Conservation (phyloP, 2,797 vertebrate species). For the Clarias pachynema region DNA sequence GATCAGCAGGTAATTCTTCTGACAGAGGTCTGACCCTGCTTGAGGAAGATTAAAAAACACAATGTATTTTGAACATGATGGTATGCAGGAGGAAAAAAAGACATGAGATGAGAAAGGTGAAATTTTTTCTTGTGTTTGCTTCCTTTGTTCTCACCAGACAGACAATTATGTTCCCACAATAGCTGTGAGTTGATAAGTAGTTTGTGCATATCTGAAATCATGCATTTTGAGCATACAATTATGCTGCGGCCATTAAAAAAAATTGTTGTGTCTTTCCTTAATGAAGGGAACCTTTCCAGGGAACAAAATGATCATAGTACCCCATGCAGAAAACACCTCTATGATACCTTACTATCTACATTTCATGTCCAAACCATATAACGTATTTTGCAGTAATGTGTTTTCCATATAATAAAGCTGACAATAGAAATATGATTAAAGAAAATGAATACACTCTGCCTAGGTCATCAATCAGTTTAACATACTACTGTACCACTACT, state of each 20-base stretch:
- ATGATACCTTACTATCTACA: neutral
- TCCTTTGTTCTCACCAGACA: constrained; percentile 42
- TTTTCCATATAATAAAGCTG: neutral
- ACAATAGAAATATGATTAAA: neutral
- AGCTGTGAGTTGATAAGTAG: constrained; percentile 40
- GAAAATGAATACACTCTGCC: neutral
- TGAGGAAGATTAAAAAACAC: constrained; percentile 39
- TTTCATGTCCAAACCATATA: neutral
- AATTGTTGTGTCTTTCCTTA: constrained; percentile 29
- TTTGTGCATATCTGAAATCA: constrained; percentile 36
- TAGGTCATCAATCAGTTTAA: neutral
- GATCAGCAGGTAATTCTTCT: constrained; percentile 48
- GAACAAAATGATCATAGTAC: constrained; percentile 19
- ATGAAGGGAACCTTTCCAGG: constrained; percentile 36
- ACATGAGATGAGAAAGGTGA: constrained; percentile 32
- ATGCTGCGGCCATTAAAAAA: neutral
- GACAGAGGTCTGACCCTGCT: constrained; percentile 31
- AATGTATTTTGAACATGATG: constrained; percentile 4
- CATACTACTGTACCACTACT: neutral
- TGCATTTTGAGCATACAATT: constrained; percentile 40
- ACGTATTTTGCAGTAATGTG: neutral
- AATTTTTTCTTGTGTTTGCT: constrained; percentile 22
- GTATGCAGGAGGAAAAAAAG: neutral
- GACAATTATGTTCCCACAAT: constrained; percentile 37
- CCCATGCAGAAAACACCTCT: neutral